Percentiles rank a stretch among this genome's conserved stretches.
These are phyloP conservation scores for Neoaliturus tenellus DNA, from an alignment of 2,888 invertebrate species.

Conservation along the genomic window DNA sequence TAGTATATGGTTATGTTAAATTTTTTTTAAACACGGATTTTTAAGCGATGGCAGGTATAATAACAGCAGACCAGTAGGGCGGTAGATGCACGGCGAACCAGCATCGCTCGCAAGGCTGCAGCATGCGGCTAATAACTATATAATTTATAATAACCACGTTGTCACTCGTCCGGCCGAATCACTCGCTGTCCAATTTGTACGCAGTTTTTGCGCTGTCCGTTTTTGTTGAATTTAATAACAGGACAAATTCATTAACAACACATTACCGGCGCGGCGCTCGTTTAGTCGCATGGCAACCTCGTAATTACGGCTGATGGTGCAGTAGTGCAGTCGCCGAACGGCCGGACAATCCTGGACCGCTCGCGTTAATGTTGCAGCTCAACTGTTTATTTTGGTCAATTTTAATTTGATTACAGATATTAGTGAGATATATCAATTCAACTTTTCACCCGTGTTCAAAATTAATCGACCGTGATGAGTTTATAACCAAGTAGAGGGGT, in stretches of 20 bases:
- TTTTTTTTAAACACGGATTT: no score
- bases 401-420: no score
- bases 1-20: no score
- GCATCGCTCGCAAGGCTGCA: neutral
- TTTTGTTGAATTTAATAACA: constrained; percentile 4
- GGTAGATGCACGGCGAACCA: neutral
- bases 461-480: no score
- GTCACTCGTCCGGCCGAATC: neutral
- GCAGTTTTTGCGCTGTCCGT: neutral
- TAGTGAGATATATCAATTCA: no score
- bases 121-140: neutral
- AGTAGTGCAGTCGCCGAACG: neutral
- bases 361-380: no score
- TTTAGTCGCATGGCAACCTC: neutral
- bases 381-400: no score
- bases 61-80: neutral
- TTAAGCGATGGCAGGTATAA: no score
- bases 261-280: neutral
- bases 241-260: constrained; percentile 1
- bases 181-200: constrained; percentile 9
- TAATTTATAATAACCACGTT: neutral
- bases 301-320: neutral
- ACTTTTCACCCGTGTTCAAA: no score
- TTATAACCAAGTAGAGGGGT: no score
- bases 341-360: no score